Evolutionary conservation across 1,140 invertebrate species (phyloP).

Genomic region (Mylabris phalerata): DNA sequence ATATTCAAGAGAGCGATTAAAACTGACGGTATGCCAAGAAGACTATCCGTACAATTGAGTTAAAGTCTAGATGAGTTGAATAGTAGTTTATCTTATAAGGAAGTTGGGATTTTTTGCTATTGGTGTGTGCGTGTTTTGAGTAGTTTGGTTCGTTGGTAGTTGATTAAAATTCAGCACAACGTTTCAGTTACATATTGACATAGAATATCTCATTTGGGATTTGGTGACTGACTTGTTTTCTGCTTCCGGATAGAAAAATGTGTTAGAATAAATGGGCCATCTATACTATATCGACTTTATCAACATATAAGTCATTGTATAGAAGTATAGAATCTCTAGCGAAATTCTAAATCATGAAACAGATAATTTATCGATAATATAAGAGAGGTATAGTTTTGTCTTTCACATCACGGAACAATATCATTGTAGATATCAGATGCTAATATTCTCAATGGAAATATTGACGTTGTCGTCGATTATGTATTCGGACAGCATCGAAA

Average conservation of each 20-base stretch:
- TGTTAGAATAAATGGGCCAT: constrained; percentile 19
- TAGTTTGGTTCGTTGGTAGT: neutral
- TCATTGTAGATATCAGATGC: constrained; percentile 29
- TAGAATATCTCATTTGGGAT: constrained; percentile 12
- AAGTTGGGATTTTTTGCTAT: constrained; percentile 1
- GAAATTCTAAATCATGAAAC: constrained; percentile 6
- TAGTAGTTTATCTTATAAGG: constrained; percentile 3
- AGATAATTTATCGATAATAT: constrained; percentile 3
- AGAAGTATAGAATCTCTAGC: neutral
- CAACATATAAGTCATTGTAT: constrained; percentile 19
- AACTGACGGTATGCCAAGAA: neutral
- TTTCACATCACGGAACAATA: constrained; percentile 24
- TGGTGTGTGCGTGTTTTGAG: neutral
- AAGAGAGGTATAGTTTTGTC: constrained; percentile 1
- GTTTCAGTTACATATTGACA: constrained; percentile 21
- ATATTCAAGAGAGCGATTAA: constrained; percentile 1
- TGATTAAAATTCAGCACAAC: constrained; percentile 19
- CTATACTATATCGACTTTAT: constrained; percentile 19
- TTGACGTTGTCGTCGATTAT: constrained; percentile 18
- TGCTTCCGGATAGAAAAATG: constrained; percentile 3
- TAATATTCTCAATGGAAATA: constrained; percentile 26
- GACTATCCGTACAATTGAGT: neutral
- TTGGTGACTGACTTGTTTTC: too few relatives aligned
- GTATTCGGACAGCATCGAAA: constrained; percentile 18
- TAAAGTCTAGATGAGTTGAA: neutral